Evolutionary conservation across 2,797 vertebrate species (phyloP), one percentile per base, ranked within the genome.

Genomic region (Diceros bicornis): DNA sequence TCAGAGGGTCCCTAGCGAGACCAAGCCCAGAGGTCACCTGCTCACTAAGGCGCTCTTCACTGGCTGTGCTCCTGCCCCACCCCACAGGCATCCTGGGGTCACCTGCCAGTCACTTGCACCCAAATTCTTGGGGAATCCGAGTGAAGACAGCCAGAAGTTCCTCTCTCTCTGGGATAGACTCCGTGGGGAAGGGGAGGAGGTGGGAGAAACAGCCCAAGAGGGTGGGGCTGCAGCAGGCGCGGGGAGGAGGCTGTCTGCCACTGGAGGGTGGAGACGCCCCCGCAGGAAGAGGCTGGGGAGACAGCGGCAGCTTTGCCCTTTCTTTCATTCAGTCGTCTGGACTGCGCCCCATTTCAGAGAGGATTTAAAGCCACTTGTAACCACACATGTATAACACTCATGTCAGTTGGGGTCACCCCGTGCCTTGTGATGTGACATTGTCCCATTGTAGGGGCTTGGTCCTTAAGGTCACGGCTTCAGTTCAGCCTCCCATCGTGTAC

Each of bases 401-500:
- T 10, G 41, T 50, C 1, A 23, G 4, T 1, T 25, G 25, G 74
- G 34, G n/a, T 79, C 29, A 37, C 44, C 32, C 52, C 9, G 14
- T 20, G 64, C 18, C 52, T 61, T 69, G 23, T 10, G 20, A 71
- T 71, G n/a, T 7, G 41, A 52, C n/a, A 9, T 2, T 2, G 0
- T 16, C 52, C 52, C 13, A 4, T 18, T 20, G 41, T 6, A 25
- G 52, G 9, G n/a, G 25, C 57, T 64, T 64, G 44, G 25, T 52
- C n/a, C 13, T 61, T 18, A 29, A 37, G 25, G 83, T 34, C 52
- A 32, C 25, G 0, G 6, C 7, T 23, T 44, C 44, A 2, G 41
- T 23, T 44, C 44, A 2, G 41, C n/a, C 62, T 62, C 55, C 62
- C 0, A 10, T 4, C 10, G 4, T 21, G 11, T 13, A 2, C 10